Base-by-base conservation (phyloP, 1,140 invertebrate genomes). In the Pseudomyrmex concolor region DNA sequence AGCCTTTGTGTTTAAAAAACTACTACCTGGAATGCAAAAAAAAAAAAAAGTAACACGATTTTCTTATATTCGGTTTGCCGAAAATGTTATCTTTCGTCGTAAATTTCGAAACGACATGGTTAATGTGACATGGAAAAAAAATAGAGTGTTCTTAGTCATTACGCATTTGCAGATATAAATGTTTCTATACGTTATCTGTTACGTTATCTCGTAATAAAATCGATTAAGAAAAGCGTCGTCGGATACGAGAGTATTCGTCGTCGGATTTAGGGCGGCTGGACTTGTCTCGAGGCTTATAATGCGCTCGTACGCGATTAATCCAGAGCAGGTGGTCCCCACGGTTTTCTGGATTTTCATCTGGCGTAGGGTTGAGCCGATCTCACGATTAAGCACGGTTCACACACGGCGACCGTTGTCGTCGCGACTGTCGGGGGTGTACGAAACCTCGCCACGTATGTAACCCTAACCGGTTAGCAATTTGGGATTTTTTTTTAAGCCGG, bases 291-390 rank as follows among this genome's bases (percentile, higher is more conserved):
- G 59, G 74, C 70, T 48, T 74, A 67, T 86, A 84, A 85, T 86
- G 74, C 17, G 77, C 25, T 71, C 73, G 77, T 71, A 34, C 34
- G 34, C 34, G 74, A 84, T 86, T 89, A 92, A 91, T 91, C 89
- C 90, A 71, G 57, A 83, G 71, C 91, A 92, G 90, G 86, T 92
- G 91, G 86, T 59, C 84, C 70, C 22, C 34, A 34, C 48, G 15
- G 66, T 59, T 34, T 34, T 34, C 64, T 60, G 68, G 68, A 82
- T 81, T 86, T 86, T 80, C 85, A 87, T 55, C 73, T 86, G 73
- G 85, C 76, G 90, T 91, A 90, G 88, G 90, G 89, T 90, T 91
- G 85, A 87, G 67, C 73, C 86, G 83, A 89, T 84, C 83, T 86
- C 73, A 80, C 77, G 90, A 91, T 92, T 91, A 90, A 85, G 83